A percentile compares a stretch with the other conserved stretches of the same genome.
Conservation (phyloP, 1,140 invertebrate species). For the Leptinotarsa defecta region DNA sequence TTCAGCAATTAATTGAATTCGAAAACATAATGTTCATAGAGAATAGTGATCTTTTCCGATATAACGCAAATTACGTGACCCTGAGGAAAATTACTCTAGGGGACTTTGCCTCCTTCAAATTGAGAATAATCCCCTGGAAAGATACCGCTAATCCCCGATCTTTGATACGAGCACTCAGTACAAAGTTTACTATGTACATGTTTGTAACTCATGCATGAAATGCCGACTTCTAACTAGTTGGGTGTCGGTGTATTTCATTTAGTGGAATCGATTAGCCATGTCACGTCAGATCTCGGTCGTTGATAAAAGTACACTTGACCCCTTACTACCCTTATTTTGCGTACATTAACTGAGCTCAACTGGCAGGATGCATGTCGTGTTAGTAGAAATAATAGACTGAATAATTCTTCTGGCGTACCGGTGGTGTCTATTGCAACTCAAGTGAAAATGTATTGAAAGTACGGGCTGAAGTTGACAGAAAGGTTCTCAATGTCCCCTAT, state of each 20-base stretch:
- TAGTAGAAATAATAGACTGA: neutral
- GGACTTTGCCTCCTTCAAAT: neutral
- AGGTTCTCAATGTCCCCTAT: too few relatives aligned
- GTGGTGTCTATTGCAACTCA: neutral
- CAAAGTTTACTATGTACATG: neutral
- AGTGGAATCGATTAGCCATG: conserved; percentile 40
- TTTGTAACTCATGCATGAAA: conserved; percentile 1
- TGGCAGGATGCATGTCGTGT: conserved; percentile 1
- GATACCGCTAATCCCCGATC: neutral
- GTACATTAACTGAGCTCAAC: neutral
- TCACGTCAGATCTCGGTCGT: conserved; percentile 44
- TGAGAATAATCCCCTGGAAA: neutral
- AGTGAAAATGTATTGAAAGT: neutral
- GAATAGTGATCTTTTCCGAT: too few relatives aligned
- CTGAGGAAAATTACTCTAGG: too few relatives aligned
- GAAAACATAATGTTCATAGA: too few relatives aligned
- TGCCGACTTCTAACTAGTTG: neutral
- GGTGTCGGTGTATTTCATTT: conserved; percentile 32
- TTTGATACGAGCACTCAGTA: neutral
- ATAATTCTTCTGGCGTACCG: neutral
- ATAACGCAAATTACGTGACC: too few relatives aligned
- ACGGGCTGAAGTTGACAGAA: neutral
- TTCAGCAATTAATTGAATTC: too few relatives aligned
- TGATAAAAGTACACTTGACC: conserved; percentile 14
- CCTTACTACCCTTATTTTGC: conserved; percentile 12